Conservation (phyloP, 2,113 vertebrate genomes). For the Gopherus flavomarginatus region DNA sequence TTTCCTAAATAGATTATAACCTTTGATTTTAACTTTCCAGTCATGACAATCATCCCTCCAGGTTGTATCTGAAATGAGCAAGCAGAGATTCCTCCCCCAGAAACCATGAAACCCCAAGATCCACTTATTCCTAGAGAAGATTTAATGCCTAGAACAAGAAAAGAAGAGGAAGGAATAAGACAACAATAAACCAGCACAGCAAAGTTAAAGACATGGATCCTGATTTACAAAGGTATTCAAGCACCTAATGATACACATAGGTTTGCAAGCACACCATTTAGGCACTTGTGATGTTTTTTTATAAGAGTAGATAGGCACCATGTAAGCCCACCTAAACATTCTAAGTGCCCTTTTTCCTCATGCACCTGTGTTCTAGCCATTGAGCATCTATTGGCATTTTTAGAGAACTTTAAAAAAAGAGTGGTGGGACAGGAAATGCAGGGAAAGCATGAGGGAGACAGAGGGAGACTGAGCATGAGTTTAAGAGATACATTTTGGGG, state of each 20-base stretch:
- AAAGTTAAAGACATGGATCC: background rate
- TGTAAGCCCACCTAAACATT: background rate
- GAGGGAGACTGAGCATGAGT: background rate
- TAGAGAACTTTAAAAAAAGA: background rate
- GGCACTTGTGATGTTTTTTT: background rate
- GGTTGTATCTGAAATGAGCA: no score
- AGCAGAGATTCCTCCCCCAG: background rate
- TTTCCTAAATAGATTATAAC: no score
- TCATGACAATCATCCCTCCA: no score
- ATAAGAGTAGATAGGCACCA: background rate
- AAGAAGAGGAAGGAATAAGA: background rate
- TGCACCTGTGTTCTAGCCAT: background rate
- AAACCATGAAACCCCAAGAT: background rate
- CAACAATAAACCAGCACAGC: background rate
- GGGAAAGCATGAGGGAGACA: background rate
- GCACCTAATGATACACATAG: background rate
- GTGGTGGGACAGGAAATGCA: background rate
- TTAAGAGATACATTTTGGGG: background rate
- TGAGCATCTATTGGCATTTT: background rate
- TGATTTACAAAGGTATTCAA: background rate
- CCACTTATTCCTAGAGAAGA: background rate
- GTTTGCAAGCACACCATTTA: background rate
- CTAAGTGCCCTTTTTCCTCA: background rate
- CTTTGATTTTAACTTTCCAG: no score
- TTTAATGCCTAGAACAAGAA: background rate